Conservation (phyloP, 2,888 invertebrate species). For the Steinernema scapterisci region DNA sequence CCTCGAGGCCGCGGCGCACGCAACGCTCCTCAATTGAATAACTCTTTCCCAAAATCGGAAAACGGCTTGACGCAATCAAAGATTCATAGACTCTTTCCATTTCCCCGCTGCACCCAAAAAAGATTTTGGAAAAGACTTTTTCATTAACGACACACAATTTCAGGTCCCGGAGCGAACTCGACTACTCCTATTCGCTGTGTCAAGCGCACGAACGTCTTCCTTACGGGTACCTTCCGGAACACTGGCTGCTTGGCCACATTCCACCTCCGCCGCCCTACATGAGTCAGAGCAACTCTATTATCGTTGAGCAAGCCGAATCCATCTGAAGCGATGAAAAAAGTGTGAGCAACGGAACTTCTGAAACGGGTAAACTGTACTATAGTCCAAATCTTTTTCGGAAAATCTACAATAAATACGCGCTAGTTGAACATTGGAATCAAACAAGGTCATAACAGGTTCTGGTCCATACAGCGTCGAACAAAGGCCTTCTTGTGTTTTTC, state of each 20-base stretch:
- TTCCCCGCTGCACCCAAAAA: neutral
- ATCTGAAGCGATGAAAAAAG: neutral
- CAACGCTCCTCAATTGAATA: constrained; percentile 23
- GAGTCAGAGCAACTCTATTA: constrained; percentile 26
- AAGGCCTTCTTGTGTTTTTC: neutral
- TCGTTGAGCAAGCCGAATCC: neutral
- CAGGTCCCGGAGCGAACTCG: constrained; percentile 14
- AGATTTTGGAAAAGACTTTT: no score
- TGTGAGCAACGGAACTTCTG: neutral
- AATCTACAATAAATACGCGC: no score
- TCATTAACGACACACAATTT: neutral
- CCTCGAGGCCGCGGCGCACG: constrained; percentile 15
- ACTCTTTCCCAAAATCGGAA: constrained; percentile 1
- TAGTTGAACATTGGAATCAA: no score
- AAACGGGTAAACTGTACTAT: neutral
- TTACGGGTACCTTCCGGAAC: constrained; percentile 22
- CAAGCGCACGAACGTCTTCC: neutral
- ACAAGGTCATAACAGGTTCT: neutral
- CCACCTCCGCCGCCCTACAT: constrained; percentile 38
- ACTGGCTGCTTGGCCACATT: constrained; percentile 34
- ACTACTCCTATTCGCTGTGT: neutral
- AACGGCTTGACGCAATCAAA: constrained; percentile 13
- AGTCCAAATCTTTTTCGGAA: neutral
- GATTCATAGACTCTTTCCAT: neutral
- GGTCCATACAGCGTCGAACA: neutral